Conservation (phyloP, 2,888 invertebrate genomes). For the Nymphalis urticae region DNA sequence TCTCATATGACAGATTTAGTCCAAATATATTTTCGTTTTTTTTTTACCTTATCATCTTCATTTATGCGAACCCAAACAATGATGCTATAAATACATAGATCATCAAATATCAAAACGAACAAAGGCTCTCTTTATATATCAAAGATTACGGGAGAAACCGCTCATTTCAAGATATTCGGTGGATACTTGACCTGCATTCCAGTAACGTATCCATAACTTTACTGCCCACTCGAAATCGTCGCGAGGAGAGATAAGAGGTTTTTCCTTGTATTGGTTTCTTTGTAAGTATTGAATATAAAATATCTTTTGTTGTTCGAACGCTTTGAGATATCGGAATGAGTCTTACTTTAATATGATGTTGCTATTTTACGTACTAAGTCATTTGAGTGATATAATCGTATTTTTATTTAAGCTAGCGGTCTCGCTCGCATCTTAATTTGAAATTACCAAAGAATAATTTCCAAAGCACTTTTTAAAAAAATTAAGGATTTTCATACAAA, state of each 20-base stretch:
- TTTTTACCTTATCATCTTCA: too few relatives aligned
- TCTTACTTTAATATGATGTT: too few relatives aligned
- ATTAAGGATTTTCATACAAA: too few relatives aligned
- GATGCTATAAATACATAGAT: constrained; percentile 10
- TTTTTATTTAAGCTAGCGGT: too few relatives aligned
- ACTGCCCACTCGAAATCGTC: constrained; percentile 29
- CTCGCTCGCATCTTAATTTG: too few relatives aligned
- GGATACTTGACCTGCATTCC: constrained; percentile 27
- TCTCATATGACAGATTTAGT: too few relatives aligned
- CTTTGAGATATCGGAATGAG: neutral
- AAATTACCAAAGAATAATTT: too few relatives aligned
- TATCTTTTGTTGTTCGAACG: constrained; percentile 41
- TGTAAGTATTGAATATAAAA: constrained; percentile 52
- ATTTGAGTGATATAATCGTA: too few relatives aligned
- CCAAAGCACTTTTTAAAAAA: too few relatives aligned
- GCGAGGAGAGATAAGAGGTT: constrained; percentile 48
- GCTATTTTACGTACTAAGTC: too few relatives aligned
- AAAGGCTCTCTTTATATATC: constrained; percentile 21
- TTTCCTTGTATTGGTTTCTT: constrained; percentile 50
- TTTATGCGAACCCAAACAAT: too few relatives aligned
- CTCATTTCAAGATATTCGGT: constrained; percentile 25
- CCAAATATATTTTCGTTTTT: too few relatives aligned
- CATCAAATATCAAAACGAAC: constrained; percentile 12
- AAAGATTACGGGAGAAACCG: constrained; percentile 26
- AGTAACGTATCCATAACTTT: constrained; percentile 27